Evolutionary conservation across 2,113 vertebrate genomes (phyloP).

Genomic region (Heterotis niloticus): DNA sequence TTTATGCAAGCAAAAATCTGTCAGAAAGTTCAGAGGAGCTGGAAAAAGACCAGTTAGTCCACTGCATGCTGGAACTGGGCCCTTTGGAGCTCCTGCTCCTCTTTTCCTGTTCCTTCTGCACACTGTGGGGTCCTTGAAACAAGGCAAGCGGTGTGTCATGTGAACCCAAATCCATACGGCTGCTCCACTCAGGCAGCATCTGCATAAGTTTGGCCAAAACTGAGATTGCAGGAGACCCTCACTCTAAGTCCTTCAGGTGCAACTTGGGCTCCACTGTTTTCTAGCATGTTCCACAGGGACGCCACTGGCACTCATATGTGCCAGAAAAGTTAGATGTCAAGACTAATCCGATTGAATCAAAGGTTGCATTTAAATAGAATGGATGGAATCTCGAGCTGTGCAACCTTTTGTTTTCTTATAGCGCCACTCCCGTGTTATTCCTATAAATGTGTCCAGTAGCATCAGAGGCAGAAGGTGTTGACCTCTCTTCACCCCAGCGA

Average conservation of each 20-base stretch:
- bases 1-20: constrained; percentile 52
- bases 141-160: constrained; percentile 37
- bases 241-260: neutral
- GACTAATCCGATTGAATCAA: no score
- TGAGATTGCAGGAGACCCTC: constrained; percentile 29
- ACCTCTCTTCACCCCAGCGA: neutral
- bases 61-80: neutral
- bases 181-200: constrained; percentile 47
- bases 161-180: constrained; percentile 47
- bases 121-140: constrained; percentile 18
- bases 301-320: neutral
- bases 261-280: neutral
- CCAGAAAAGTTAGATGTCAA: neutral
- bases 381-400: no score
- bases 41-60: neutral
- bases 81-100: neutral
- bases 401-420: no score
- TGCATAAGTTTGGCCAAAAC: constrained; percentile 49
- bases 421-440: no score
- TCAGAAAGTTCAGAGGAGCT: constrained; percentile 32
- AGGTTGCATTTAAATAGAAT: no score
- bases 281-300: neutral
- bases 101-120: neutral
- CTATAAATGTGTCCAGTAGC: no score
- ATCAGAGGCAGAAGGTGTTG: neutral